Evolutionary conservation across 2,113 vertebrate species (phyloP), one percentile per base, ranked within the genome.

Genomic region (Coreoperca whiteheadi): DNA sequence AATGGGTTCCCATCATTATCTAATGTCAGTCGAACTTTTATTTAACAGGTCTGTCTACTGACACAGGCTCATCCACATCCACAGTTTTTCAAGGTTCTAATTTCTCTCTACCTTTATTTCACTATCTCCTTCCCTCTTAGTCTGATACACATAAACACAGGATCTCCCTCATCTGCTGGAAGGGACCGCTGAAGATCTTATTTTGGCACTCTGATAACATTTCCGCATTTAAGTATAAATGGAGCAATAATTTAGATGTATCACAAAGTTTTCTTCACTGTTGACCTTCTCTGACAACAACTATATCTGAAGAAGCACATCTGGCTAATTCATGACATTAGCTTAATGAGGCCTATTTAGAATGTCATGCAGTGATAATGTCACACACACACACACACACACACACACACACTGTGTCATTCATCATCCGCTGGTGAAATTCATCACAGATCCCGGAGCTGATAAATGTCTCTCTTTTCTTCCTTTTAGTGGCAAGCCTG

Each of bases 311-410:
- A 87, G 86, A 88, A 53, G 74, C 86, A 91, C 89, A 90, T 91
- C 92, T 94, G 92, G 88, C 88, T 92, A 94, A 94, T 93, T 94
- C 93, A 93, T 94, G 91, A 83, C 90, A 94, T 94, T 91, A 91
- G 82, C 88, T 81, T 95, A 94, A 95, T 94, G 92, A 92, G 89
- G 70, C 83, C 87, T 91, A 91, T 93, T 95, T 90, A 86, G 88
- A 93, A 91, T 89, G 87, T 88, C 91, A 91, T 68, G 75, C 85
- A 46, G 87, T 66, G 92, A 91, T 90, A 90, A 90, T 89, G 85
- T 80, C 83, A 75, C 77, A 53, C 46, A 37, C 81, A 73, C 69
- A 74, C 83, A 75, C 77, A 53, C 46, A 37, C 81, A 73, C 69
- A 74, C 78, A 66, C 79, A 83, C 83, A 76, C 60, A 65, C 63